These are phyloP conservation scores for Cuniculus paca DNA, from an alignment of 2,797 vertebrate species.

Conservation along the genomic window DNA sequence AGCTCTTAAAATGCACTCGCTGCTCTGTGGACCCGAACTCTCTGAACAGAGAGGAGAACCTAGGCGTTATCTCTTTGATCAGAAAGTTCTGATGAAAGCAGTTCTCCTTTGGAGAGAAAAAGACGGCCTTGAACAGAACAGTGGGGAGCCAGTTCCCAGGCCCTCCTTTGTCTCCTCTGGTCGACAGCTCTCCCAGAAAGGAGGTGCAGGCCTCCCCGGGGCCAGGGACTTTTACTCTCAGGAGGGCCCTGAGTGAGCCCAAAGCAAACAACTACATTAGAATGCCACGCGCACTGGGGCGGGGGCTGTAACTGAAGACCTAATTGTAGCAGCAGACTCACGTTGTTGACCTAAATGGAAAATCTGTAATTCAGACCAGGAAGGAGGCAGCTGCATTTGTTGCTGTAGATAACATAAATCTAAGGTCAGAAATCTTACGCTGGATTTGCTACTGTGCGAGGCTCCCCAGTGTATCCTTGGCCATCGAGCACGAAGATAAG, in stretches of 20 bases:
- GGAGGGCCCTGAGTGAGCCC: constrained; percentile 45
- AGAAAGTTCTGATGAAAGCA: constrained; percentile 47
- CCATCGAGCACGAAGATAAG: constrained; percentile 76
- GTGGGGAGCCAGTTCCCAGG: neutral
- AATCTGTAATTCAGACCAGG: constrained; percentile 89
- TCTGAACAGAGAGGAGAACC: neutral
- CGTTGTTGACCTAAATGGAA: constrained; percentile 85
- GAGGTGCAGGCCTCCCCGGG: constrained; percentile 57
- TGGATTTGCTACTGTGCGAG: neutral
- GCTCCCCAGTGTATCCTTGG: constrained; percentile 56
- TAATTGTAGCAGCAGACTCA: constrained; percentile 85
- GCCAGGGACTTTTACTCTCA: constrained; percentile 66
- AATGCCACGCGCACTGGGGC: constrained; percentile 76
- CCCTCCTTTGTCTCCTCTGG: neutral
- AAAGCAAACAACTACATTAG: constrained; percentile 82
- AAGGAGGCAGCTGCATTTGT: constrained; percentile 80
- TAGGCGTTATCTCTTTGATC: constrained; percentile 45
- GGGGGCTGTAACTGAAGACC: constrained; percentile 75
- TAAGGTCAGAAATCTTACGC: constrained; percentile 81
- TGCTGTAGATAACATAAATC: constrained; percentile 83
- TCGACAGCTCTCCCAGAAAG: constrained; percentile 67
- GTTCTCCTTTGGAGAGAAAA: constrained; percentile 44
- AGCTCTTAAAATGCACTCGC: constrained; percentile 41
- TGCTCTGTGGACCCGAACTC: neutral
- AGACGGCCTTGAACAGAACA: neutral